Base-by-base conservation (phyloP, 2,888 invertebrate species). In the Drosophila nr. medialis region DNA sequence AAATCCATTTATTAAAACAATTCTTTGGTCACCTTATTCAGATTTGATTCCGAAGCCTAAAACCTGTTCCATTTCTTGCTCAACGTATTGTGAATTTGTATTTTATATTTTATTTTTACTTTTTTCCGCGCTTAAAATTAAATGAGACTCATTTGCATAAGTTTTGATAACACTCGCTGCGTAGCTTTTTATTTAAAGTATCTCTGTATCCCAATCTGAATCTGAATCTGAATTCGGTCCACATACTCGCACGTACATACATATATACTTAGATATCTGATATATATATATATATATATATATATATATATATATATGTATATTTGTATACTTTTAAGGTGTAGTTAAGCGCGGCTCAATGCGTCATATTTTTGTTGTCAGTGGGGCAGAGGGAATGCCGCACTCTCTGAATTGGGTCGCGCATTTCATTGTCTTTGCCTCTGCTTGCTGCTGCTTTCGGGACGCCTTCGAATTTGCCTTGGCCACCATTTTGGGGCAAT, bases 401-500 rank as follows among this genome's bases (percentile, higher is more conserved):
- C 64, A 74, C 72, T 74, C 60, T 65, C 55, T 75, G 64, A 88
- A 85, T 76, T 86, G 81, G 90, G 88, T 89, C 90, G 86, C 86
- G 72, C 85, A 82, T 78, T 81, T 87, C 69, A 71, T 62, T 77
- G 71, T 53, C 60, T 68, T 67, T 76, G 65, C 61, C 63, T 80
- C 72, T 88, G 61, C 49, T 60, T 70, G 67, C 36, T n/a, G 24
- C 36, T 66, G 45, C 30, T 48, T 77, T 71, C 69, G 83, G 88
- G 83, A 83, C 68, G 71, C 53, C 53, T 68, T 55, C 30, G 53
- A 40, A 29, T 49, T 64, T 55, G 54, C 64, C 63, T 74, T 69
- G 89, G 77, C 72, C 77, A 74, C 74, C 82, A 80, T 76, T 89
- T 85, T 86, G 76, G 86, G 90, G 90, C 86, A 86, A 88, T 89